Evolutionary conservation across 2,888 invertebrate species (phyloP).

Genomic region (Lepidocyrtoides sp.): DNA sequence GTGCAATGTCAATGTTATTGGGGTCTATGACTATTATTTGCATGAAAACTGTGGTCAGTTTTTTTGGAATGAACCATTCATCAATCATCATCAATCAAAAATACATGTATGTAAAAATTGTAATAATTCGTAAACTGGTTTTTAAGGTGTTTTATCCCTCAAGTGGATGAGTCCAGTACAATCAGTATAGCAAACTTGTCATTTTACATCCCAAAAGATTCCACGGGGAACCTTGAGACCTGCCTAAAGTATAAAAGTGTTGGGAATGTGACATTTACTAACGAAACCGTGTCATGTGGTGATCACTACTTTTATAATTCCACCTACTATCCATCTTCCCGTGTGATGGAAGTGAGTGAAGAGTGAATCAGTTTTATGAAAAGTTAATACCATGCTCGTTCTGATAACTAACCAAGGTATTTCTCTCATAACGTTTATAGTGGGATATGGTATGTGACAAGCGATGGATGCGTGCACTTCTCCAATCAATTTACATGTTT

Average conservation of each 20-base stretch:
- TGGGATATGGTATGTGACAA: conserved; percentile 68
- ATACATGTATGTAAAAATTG: no score
- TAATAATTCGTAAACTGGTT: background rate
- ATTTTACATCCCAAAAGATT: conserved; percentile 36
- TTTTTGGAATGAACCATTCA: background rate
- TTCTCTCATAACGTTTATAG: background rate
- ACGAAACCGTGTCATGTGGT: conserved; percentile 87
- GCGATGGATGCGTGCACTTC: conserved; percentile 62
- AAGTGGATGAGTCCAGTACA: conserved; percentile 41
- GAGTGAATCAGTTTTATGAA: conserved; percentile 7
- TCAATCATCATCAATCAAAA: background rate
- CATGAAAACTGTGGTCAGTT: conserved; percentile 19
- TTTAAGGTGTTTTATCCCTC: conserved; percentile 62
- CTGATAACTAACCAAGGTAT: background rate
- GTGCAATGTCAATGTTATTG: background rate
- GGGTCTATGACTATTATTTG: background rate
- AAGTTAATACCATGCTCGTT: background rate
- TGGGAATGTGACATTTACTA: conserved; percentile 63
- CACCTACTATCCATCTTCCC: conserved; percentile 27
- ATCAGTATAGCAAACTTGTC: background rate
- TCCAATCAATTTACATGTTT: conserved; percentile 68
- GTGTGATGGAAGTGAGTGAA: conserved; percentile 87
- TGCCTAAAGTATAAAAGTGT: conserved; percentile 87
- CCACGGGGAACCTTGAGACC: conserved; percentile 31
- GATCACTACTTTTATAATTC: conserved; percentile 55